Base-by-base conservation (phyloP, 2,888 invertebrate genomes). In the Amorpha juglandis region DNA sequence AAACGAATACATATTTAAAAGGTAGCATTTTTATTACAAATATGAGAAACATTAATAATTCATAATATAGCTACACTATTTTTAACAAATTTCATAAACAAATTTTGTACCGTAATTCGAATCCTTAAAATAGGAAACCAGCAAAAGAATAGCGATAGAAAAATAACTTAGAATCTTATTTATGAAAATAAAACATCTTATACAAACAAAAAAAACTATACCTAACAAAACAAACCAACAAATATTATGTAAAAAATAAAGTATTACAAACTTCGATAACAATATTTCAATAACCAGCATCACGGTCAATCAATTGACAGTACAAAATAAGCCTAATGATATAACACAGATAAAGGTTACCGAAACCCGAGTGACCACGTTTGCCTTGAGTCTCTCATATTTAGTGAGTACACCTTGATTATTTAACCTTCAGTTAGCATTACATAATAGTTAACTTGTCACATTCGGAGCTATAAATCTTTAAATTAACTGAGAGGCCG, bases 321-420 rank as follows among this genome's bases (percentile, higher is more conserved):
- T 9, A 58, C 58, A 38, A 58, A 58, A 58, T 19, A 42, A 58
- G 58, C 64, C 55, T 64, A n/a, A 47, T 55, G 42, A 55, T 47
- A 64, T 55, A 58, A 64, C 45, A 53, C 16, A 21, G 64, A 38
- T 63, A 75, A 67, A 72, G 73, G 72, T 72, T 78, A 72, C 70
- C 74, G 65, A 76, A 74, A 70, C 71, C 73, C 69, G 69, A 65
- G 66, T 77, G 75, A 77, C 69, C 70, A 73, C 67, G 79, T 75
- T 82, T 75, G 63, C 83, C 83, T 82, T 82, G 80, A 71, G 11
- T 58, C 47, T 14, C 21, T 64, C 48, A 48, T 64, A 58, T 48
- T 55, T 35, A 67, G 38, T 27, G 62, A n/a, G n/a, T 71, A 70
- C 63, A 69, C 78, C 78, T 78, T 78, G 78, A 71, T 65, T 55